Base-by-base conservation (phyloP, 2,113 vertebrate genomes). In the Bettongia penicillata region DNA sequence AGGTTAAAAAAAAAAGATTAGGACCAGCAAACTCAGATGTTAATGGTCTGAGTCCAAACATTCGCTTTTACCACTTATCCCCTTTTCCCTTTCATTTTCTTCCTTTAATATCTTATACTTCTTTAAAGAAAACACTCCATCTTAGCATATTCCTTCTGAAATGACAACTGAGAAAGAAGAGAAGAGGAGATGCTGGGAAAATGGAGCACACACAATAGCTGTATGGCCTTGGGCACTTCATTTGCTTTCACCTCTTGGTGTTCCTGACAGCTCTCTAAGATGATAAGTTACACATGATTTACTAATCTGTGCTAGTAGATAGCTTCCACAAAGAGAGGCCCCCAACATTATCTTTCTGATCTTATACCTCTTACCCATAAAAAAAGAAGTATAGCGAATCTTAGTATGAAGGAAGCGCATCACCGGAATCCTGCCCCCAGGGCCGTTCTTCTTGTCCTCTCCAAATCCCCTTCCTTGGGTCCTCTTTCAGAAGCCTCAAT, bases 401-500 rank as follows among this genome's bases (percentile, higher is more conserved):
- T 8, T 91, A 91, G 53, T 95, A 94, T 68, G 84, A 92, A 89
- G 50, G 43, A 0, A 31, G 52, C 90, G 25, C 93, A 55, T 95
- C 68, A 57, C 25, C 49, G 90, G 10, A 43, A 93, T 94, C 84
- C 93, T 53, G 16, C 92, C 93, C 91, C 51, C 14, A 93, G 68
- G 89, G 90, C 90, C 43, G 0, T 96, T 95, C 94, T 94, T 92
- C 9, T 51, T 31, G 37, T 31, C 26, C 89, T 94, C 48, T 90
- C 51, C 89, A 55, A 51, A 89, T 61, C 92, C 26, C 0, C 92
- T 90, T 89, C 92, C 93, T 96, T 26, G 0, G 89, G 94, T 94
- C 94, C 91, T 22, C 14, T 94, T 53, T 93, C 43, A 47, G 53
- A 93, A 95, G 89, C 94, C 93, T 90, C 94, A 93, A 90, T 96